These are phyloP conservation scores for Hypselothyrea guttata DNA, from an alignment of 2,888 invertebrate species.

Conservation along the genomic window DNA sequence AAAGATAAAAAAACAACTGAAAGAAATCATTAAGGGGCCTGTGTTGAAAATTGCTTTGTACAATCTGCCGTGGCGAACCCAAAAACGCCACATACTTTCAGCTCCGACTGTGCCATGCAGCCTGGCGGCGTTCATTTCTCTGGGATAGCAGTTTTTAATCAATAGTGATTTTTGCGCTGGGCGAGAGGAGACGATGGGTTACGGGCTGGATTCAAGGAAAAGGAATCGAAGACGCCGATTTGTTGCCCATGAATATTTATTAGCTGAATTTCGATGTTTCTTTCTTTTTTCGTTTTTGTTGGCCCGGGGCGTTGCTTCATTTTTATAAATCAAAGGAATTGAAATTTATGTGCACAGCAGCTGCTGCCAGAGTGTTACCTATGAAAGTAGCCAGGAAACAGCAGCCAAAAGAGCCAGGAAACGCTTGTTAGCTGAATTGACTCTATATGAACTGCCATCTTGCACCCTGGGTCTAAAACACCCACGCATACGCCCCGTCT, in stretches of 20 bases:
- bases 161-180: conserved; percentile 22
- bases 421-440: conserved; percentile 69
- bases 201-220: conserved; percentile 34
- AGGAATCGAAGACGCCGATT: conserved; percentile 23
- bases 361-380: conserved; percentile 9
- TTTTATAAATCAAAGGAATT: conserved; percentile 69
- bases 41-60: conserved; percentile 42
- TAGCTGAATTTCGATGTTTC: conserved; percentile 31
- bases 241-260: conserved; percentile 65
- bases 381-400: conserved; percentile 32
- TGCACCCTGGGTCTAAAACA: conserved; percentile 39
- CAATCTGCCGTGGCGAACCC: conserved; percentile 25
- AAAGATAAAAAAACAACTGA: conserved; percentile 1
- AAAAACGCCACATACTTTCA: conserved; percentile 13
- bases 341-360: conserved; percentile 57
- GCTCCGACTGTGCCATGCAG: not conserved
- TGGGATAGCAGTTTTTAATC: conserved; percentile 37
- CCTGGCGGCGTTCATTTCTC: conserved; percentile 38
- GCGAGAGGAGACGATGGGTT: not conserved
- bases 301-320: conserved; percentile 68
- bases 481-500: conserved; percentile 9
- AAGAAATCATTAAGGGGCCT: conserved; percentile 44
- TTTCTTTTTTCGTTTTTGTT: conserved; percentile 23
- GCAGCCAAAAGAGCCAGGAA: conserved; percentile 41
- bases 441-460: conserved; percentile 54